Evolutionary conservation across 2,797 vertebrate genomes (phyloP), one percentile per base, ranked within the genome.

Genomic region (Xenops minutus): DNA sequence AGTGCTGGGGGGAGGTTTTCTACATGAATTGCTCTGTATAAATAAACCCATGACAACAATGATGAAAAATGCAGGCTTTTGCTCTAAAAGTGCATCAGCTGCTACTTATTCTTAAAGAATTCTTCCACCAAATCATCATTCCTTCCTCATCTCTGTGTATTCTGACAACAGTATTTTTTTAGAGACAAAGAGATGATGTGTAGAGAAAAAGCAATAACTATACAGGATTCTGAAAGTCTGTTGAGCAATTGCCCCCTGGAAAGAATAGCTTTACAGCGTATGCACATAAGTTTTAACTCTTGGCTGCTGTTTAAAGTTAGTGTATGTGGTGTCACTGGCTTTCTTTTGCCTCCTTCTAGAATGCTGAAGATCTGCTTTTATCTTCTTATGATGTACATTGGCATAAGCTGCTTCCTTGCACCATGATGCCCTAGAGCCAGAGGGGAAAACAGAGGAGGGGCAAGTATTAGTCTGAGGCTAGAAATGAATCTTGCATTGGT

Each of bases 41-140:
- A 97, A 96, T 95, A 97, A 97, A 95, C 84, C 51, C 21, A 46
- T 85, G 67, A 94, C 87, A 94, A 88, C 90, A 96, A 89, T 41
- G 63, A 78, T 87, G 88, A 96, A 94, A 97, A 97, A 96, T 71
- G 73, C 29, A 95, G 86, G 51, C 83, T 97, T 96, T 96, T 64
- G 74, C 78, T 95, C 86, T 63, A 95, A 83, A 97, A 96, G 81
- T 89, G 83, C 94, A 96, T 95, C 84, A 80, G 54, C 89, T 71
- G 44, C 54, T 86, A 76, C 85, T 94, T 96, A 84, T 93, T 88
- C 59, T 88, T 90, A 94, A 96, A 81, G 64, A 83, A 86, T 73
- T 71, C 75, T 81, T 82, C 78, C 78, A 89, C 87, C 61, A 66
- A 69, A 89, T 96, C 59, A 36, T 66, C 64, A 39, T 80, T 80